Evolutionary conservation across 2,113 vertebrate genomes (phyloP), one percentile per base, ranked within the genome.

Genomic region (Cyphomyrus discorhynchus): DNA sequence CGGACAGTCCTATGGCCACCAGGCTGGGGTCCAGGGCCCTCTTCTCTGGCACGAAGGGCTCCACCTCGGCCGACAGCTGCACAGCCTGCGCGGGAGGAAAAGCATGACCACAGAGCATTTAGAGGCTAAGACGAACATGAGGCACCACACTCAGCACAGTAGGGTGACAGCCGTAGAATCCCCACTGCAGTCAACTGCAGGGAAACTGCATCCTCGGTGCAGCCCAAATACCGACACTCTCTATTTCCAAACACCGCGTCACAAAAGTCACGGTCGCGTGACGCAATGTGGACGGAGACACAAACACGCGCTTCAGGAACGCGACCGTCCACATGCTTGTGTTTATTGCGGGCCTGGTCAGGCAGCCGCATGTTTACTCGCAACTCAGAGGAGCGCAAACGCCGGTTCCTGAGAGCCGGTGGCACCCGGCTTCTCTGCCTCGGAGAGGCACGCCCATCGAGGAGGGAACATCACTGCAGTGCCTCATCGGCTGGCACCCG

Each of bases 1-100:
- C 96, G 89, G 97, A 96, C 89, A 98, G 95, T 21, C 97, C 97
- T 98, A 98, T 97, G 90, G 96, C 96, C 92, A 98, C 96, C 93
- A 97, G 93, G 89, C 97, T 93, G n/a, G 97, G 96, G 92, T 99
- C 98, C 31, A 95, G 93, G 94, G 94, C 96, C 95, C 98, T 99
- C 96, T 97, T 99, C 96, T 99, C 98, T 91, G 98, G 98, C 96
- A 99, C 96, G 94, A 99, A 99, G 0, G 98, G 98, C 93, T 99
- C 98, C 90, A 99, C 98, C 95, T 99, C 98, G 86, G 98, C 97
- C 90, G 98, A 99, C 89, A 99, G 96, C 94, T 99, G 99, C 94
- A 98, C 97, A 96, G 98, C 98, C 98, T 99, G 94, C 74, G 91
- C 3, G 24, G 39, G 31, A 45, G 7, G 42, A 42, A 45, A 27